Conservation (phyloP, 2,797 vertebrate genomes). For the Pseudotriccus pelzelni region DNA sequence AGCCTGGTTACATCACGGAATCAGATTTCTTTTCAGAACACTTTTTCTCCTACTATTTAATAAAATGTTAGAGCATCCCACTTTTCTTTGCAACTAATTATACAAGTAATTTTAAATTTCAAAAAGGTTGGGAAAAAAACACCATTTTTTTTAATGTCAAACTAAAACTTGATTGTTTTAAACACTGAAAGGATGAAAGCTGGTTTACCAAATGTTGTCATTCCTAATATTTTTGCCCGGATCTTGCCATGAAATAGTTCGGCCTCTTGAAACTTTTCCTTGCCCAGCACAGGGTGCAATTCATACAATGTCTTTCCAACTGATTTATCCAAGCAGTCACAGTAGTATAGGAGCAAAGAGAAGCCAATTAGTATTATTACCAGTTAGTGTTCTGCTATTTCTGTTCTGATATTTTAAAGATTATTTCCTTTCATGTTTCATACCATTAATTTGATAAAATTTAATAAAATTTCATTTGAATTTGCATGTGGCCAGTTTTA, state of each 20-base stretch:
- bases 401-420: not conserved
- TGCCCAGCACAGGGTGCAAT: not conserved
- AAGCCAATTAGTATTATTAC: not conserved
- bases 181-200: not conserved
- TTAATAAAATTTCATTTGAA: conserved; percentile 27
- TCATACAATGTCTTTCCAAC: not conserved
- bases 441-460: not conserved
- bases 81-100: not conserved
- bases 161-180: not conserved
- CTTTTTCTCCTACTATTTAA: not conserved
- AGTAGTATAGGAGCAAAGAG: not conserved
- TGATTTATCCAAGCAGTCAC: not conserved
- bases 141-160: fast-evolving
- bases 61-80: not conserved
- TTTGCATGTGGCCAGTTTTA: not conserved
- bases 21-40: not conserved
- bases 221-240: not conserved
- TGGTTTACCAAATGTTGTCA: not conserved
- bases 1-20: not conserved
- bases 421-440: not conserved
- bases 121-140: not conserved
- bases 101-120: not conserved
- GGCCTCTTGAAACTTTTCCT: not conserved
- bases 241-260: not conserved
- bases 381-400: not conserved